A percentile compares a stretch with the other conserved stretches of the same genome.
phyloP scores from a whole-genome alignment of 2,113 vertebrate genomes.

The Corythoichthys haematopterus region DNA sequence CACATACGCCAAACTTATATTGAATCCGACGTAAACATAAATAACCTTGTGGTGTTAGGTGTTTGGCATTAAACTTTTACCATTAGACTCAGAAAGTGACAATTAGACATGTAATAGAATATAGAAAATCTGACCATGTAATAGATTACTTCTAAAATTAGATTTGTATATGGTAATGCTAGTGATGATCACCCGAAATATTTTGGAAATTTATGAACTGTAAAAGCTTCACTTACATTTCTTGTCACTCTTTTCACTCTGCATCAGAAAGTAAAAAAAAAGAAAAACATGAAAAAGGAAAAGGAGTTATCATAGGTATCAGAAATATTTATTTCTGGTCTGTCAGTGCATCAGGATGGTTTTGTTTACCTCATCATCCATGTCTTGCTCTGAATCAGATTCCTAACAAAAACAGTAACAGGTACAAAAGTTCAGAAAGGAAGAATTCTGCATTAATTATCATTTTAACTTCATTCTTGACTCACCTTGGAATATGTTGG shows the following conservation, averaged over 20 bases:
- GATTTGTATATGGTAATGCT: not conserved
- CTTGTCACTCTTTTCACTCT: constrained; percentile 90
- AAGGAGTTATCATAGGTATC: constrained; percentile 16
- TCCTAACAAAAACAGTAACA: constrained; percentile 76
- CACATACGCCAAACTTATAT: not conserved
- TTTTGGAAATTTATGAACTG: not conserved
- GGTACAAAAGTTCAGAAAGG: not conserved
- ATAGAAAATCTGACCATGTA: not conserved
- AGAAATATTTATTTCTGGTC: not conserved
- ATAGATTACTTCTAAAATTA: not conserved
- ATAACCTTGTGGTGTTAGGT: not conserved
- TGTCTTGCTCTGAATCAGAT: constrained; percentile 94
- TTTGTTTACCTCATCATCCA: constrained; percentile 87
- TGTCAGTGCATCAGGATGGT: not conserved
- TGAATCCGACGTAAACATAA: not conserved
- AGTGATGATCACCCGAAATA: not conserved
- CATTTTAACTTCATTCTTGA: not conserved
- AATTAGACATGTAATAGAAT: not conserved
- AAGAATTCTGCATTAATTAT: constrained; percentile 4
- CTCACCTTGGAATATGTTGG: constrained; percentile 72
- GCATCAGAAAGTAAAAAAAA: constrained; percentile 59
- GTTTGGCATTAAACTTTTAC: not conserved
- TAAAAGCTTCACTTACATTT: constrained; percentile 85
- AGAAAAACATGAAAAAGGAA: no score
- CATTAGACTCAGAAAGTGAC: not conserved